Base-by-base conservation (phyloP, 2,797 vertebrate species). In the Spea hammondii region DNA sequence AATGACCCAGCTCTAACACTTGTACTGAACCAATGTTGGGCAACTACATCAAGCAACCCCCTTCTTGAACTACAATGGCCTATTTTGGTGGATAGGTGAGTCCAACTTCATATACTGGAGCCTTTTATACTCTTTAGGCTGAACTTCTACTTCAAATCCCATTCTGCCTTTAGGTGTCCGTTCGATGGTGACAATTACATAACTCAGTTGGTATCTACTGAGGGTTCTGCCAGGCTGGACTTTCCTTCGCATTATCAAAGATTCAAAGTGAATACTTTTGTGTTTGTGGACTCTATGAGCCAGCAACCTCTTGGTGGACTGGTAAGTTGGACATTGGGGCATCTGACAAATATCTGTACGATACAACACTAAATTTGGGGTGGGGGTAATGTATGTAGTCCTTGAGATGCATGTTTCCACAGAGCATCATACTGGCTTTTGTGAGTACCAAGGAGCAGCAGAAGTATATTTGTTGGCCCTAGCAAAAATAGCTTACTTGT, bases 171-270 rank as follows among this genome's bases (percentile, higher is more conserved):
- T 62, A 88, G 86, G 13, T 89, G 89, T 6, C 88, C 88, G 17
- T 89, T 85, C 1, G 0, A 53, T 47, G 88, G 87, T 8, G 88
- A 92, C 77, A 87, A 87, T 72, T 91, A 89, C 45, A 76, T 6
- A 76, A 85, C 87, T 0, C 65, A 83, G 46, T 59, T 62, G 59
- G n/a, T 62, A 5, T 62, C 59, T 17, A 62, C 8, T 62, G 59
- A 32, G n/a, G 7, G 14, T 12, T 12, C 10, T 6, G 5, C 59
- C 4, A 12, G 9, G 9, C 5, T 32, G 59, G 59, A 62, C 14
- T 62, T 62, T 9, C 9, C 59, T 17, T 62, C n/a, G 4, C 9
- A 62, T 62, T 62, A 62, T 62, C n/a, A 32, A 9, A 2, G 59
- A 6, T 62, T 62, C 12, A 32, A 44, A 5, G 5, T 62, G 9